phyloP scores from a whole-genome alignment of 2,888 invertebrate species.

The Hypercompe scribonia region DNA sequence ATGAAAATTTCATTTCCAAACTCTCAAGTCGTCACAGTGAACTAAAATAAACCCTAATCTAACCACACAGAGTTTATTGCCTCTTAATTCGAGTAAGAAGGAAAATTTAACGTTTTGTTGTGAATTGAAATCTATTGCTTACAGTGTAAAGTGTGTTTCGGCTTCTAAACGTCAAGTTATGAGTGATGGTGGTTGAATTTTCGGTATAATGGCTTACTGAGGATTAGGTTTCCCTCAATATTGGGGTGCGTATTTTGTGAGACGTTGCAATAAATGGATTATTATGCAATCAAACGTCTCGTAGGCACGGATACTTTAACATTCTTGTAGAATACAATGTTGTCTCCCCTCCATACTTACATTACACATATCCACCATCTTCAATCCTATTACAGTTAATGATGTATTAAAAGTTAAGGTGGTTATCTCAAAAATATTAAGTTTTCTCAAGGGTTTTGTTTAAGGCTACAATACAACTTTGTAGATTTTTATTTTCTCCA shows the following conservation, averaged over 20 bases:
- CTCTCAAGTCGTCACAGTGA: constrained; percentile 59
- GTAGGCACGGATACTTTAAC: constrained; percentile 37
- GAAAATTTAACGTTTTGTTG: constrained; percentile 59
- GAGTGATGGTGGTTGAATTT: constrained; percentile 75
- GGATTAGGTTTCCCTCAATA: constrained; percentile 84
- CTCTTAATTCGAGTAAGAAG: constrained; percentile 68
- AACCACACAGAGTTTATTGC: constrained; percentile 72
- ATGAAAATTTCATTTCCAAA: constrained; percentile 86
- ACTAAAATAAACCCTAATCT: constrained; percentile 78
- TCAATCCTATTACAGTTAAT: background rate
- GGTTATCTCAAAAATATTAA: background rate
- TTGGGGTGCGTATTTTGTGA: constrained; percentile 68
- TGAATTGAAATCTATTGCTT: constrained; percentile 68
- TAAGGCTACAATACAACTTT: background rate
- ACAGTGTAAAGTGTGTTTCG: constrained; percentile 64
- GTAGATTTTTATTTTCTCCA: background rate
- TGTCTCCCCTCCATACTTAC: background rate
- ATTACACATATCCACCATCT: background rate
- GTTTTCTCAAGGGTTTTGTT: background rate
- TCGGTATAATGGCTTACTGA: constrained; percentile 81
- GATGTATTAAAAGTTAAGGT: background rate
- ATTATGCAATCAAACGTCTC: constrained; percentile 79
- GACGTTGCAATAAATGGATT: constrained; percentile 80
- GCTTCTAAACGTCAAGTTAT: constrained; percentile 55
- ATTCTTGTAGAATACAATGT: constrained; percentile 37